phyloP scores from a whole-genome alignment of 2,797 vertebrate genomes.

The Scomberomorus guttatus region DNA sequence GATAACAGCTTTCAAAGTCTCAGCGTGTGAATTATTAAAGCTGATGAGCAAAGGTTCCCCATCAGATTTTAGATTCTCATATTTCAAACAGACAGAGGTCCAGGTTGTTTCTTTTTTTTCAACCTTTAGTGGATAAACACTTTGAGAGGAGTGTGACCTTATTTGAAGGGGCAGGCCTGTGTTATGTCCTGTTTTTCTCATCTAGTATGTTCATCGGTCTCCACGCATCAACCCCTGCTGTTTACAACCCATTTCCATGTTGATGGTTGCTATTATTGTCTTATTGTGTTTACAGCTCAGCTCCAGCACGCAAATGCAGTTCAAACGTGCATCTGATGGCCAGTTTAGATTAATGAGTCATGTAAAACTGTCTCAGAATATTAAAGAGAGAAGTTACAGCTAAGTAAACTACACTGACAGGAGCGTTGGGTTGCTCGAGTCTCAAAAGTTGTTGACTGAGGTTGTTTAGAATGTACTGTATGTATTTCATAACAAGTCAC shows the following conservation, averaged over 20 bases:
- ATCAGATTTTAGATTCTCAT: conserved; percentile 19
- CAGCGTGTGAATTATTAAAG: conserved; percentile 52
- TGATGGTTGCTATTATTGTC: conserved; percentile 16
- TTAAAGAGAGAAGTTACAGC: not conserved
- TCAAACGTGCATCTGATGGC: not conserved
- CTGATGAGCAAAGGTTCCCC: conserved; percentile 46
- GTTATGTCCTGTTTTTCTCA: conserved; percentile 24
- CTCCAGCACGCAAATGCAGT: not conserved
- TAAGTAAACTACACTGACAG: not conserved
- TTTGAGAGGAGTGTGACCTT: not conserved
- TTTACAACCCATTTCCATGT: conserved; percentile 26
- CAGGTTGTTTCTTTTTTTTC: not conserved
- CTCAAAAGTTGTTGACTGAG: not conserved
- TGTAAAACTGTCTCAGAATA: not conserved
- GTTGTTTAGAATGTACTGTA: not conserved
- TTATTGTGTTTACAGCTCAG: conserved; percentile 19
- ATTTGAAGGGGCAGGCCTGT: not conserved
- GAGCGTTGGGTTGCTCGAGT: not conserved
- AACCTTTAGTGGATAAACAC: conserved; percentile 10
- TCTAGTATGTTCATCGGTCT: conserved; percentile 28
- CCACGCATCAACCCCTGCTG: conserved; percentile 21
- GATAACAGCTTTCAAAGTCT: conserved; percentile 48
- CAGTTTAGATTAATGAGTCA: conserved; percentile 1
- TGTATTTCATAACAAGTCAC: not conserved
- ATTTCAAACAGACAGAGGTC: conserved; percentile 14